Conservation (phyloP, 2,113 vertebrate genomes). For the Chaetura pelagica region DNA sequence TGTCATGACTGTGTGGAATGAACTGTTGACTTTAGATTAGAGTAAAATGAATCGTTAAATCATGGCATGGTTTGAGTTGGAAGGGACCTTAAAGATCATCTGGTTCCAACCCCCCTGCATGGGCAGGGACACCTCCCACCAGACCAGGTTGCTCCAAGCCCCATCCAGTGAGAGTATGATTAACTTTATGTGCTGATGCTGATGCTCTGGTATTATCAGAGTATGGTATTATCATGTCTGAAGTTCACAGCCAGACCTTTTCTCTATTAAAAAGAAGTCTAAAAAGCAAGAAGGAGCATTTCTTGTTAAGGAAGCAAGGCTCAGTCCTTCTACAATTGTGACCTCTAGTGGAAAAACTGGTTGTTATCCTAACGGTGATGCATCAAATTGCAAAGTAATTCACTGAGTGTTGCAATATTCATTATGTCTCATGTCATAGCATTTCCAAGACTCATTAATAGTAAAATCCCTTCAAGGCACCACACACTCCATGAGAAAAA, state of each 20-base stretch:
- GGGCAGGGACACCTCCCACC: too few species aligned
- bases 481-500: background rate
- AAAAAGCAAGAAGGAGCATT: background rate
- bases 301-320: background rate
- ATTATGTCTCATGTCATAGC: background rate
- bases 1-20: background rate
- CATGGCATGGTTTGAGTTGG: too few species aligned
- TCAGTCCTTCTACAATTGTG: conserved; percentile 60
- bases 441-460: background rate
- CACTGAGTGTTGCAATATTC: background rate
- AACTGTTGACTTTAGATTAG: background rate
- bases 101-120: too few species aligned
- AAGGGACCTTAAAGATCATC: too few species aligned
- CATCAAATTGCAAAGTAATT: background rate
- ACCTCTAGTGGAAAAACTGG: conserved; percentile 69
- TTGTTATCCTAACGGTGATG: background rate
- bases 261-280: background rate
- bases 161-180: background rate
- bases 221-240: too few species aligned
- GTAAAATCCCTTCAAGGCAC: background rate
- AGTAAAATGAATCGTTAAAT: background rate
- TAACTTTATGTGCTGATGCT: background rate
- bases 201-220: background rate
- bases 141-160: too few species aligned
- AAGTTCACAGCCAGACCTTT: background rate